Base-by-base conservation (phyloP, 2,888 invertebrate genomes). In the Diarsia dahlii region DNA sequence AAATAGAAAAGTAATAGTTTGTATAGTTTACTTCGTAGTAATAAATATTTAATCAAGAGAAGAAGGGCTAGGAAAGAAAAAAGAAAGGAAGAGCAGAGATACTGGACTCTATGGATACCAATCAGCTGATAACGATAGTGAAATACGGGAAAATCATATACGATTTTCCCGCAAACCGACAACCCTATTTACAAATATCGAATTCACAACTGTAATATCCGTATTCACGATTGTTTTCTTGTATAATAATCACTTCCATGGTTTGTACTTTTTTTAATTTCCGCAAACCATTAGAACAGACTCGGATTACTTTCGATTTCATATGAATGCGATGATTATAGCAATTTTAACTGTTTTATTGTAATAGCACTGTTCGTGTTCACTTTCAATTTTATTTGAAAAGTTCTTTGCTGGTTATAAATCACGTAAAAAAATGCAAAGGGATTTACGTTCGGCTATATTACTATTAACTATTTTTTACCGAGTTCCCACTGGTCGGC, bases 221-320 rank as follows among this genome's bases (percentile, higher is more conserved):
- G 34, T 76, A 69, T 74, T 73, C 20, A 69, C 63, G 8, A 73
- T 76, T 80, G 62, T 80, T 80, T 78, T 76, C 74, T 75, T 71
- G 39, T 72, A 50, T 56, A 78, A 76, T 74, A 72, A 76, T 64
- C 64, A 58, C 64, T 34, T 71, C 68, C 34, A 71, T 71, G 39
- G 72, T 15, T 28, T 62, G 54, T 52, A 66, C 28, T 63, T 80
- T 71, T 72, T 85, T 72, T 54, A 60, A 78, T 73, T 78, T 74
- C 80, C 82, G 69, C 78, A 66, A 71, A 63, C 65, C 68, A 82
- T 80, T 78, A 72, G 66, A 71, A 74, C 52, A 20, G 72, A 71
- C 20, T 72, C 73, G 50, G 65, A 72, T 69, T 78, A 73, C 87
- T 87, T 81, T 87, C 87, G 80, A 80, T 87, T 87, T 87, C 73